phyloP scores from a whole-genome alignment of 2,113 vertebrate genomes.

The Pteronura brasiliensis region DNA sequence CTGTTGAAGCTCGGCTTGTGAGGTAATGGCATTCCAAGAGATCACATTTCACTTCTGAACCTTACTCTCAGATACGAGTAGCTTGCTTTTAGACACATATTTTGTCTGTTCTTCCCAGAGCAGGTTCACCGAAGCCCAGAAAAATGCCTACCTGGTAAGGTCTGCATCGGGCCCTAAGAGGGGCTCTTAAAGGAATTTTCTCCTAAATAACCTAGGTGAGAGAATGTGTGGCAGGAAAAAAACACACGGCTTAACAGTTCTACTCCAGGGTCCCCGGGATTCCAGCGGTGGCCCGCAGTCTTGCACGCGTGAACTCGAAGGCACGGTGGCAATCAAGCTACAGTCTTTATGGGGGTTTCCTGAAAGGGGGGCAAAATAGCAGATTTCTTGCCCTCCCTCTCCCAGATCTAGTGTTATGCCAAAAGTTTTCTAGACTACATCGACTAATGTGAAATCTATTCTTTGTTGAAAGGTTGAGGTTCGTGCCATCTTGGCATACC shows the following conservation, averaged over 20 bases:
- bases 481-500: neutral
- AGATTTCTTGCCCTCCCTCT: neutral
- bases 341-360: neutral
- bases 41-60: slow-evolving; percentile 32
- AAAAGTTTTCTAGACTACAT: neutral
- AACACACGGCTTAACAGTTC: neutral
- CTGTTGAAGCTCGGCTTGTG: neutral
- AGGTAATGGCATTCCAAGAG: slow-evolving; percentile 4
- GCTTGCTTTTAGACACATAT: neutral
- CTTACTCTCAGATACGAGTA: neutral
- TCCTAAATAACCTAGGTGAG: neutral
- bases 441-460: neutral
- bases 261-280: neutral
- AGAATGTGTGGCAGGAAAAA: neutral
- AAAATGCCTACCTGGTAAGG: neutral
- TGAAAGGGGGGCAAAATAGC: neutral
- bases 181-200: neutral
- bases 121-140: neutral
- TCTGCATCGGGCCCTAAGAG: neutral
- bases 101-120: slow-evolving; percentile 3
- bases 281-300: neutral
- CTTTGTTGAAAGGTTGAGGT: neutral
- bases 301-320: neutral
- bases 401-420: neutral
- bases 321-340: neutral